phyloP scores from a whole-genome alignment of 2,797 vertebrate genomes.

The Australoheros facetus region DNA sequence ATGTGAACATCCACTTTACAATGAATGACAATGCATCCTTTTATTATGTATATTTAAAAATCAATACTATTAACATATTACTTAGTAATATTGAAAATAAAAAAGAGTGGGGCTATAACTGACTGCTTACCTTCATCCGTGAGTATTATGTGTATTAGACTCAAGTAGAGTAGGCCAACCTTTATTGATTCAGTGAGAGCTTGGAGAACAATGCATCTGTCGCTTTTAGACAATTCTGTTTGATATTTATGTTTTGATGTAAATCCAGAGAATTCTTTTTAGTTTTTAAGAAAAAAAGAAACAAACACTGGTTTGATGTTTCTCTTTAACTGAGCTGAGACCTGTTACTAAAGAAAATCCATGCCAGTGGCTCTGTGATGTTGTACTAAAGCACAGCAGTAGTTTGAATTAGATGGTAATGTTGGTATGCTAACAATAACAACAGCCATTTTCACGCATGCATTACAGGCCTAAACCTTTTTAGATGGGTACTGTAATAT shows the following conservation, averaged over 20 bases:
- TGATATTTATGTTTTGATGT: constrained; percentile 32
- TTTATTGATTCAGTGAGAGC: constrained; percentile 41
- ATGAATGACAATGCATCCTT: neutral
- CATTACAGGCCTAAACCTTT: neutral
- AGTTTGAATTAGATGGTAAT: neutral
- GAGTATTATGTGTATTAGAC: constrained; percentile 30
- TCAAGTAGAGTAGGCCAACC: constrained; percentile 28
- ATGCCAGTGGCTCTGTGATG: neutral
- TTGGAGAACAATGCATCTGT: constrained; percentile 20
- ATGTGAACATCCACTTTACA: neutral
- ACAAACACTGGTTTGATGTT: neutral
- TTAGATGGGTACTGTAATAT: neutral
- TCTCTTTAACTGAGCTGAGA: neutral
- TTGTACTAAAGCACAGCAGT: neutral
- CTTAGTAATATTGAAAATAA: neutral
- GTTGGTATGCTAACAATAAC: neutral
- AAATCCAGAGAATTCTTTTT: neutral
- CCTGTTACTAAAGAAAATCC: neutral
- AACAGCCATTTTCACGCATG: neutral
- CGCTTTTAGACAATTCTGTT: constrained; percentile 36
- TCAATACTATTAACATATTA: constrained; percentile 36
- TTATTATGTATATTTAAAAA: constrained; percentile 16
- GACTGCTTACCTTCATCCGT: constrained; percentile 49
- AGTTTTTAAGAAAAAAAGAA: neutral
- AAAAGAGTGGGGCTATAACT: constrained; percentile 38